phyloP scores from a whole-genome alignment of 2,888 invertebrate species.

The Agrochola macilenta region DNA sequence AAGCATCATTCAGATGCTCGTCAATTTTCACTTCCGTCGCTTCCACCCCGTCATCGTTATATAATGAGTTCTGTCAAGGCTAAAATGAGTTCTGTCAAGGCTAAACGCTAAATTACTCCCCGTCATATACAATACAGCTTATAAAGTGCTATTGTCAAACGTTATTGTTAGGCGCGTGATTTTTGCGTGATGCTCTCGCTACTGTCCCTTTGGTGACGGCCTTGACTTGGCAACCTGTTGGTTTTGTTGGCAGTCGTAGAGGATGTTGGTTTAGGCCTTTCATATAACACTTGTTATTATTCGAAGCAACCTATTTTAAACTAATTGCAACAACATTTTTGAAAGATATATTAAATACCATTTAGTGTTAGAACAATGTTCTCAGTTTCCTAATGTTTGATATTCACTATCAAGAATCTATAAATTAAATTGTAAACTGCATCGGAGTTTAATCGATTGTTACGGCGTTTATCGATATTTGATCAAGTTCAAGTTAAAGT shows the following conservation, averaged over 20 bases:
- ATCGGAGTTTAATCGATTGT: conserved; percentile 54
- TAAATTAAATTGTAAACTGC: conserved; percentile 57
- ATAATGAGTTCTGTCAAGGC: conserved; percentile 76
- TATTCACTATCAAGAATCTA: conserved; percentile 28
- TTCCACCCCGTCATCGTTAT: conserved; percentile 77
- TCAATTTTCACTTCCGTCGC: conserved; percentile 79
- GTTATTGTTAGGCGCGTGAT: conserved; percentile 50
- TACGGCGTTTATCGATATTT: conserved; percentile 58
- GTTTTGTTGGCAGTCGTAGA: conserved; percentile 13
- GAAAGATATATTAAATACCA: not conserved
- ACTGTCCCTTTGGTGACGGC: conserved; percentile 17
- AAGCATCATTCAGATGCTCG: conserved; percentile 54
- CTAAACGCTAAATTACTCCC: conserved; percentile 70
- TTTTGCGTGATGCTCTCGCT: conserved; percentile 31
- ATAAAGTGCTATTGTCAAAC: conserved; percentile 61
- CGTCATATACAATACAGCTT: conserved; percentile 67
- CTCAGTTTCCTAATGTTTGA: not conserved
- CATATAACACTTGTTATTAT: not conserved
- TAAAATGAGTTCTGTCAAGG: conserved; percentile 75
- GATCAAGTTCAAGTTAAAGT: conserved; percentile 64
- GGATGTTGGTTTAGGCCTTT: conserved; percentile 1
- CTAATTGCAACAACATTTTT: not conserved
- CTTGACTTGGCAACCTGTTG: conserved; percentile 21
- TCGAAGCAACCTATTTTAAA: not conserved
- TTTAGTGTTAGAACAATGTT: not conserved